Conservation (phyloP, 1,140 invertebrate genomes). For the Drosophila grimshawi region DNA sequence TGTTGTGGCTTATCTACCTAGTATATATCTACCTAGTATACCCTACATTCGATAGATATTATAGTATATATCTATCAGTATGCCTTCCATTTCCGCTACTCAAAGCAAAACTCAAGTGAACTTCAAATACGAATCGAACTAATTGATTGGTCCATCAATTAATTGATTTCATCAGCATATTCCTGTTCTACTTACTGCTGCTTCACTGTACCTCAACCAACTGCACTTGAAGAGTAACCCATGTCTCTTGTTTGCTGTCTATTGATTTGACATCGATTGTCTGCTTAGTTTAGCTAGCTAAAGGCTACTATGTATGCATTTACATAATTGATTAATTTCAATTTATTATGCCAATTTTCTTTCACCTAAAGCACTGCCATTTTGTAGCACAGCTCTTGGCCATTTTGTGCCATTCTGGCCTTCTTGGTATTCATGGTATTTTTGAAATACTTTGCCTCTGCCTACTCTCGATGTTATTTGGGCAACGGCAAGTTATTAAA, state of each 20-base stretch:
- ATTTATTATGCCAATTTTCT: constrained; percentile 4
- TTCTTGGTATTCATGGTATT: neutral
- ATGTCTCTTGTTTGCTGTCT: neutral
- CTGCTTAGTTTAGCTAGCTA: neutral
- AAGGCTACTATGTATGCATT: neutral
- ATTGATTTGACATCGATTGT: constrained; percentile 1
- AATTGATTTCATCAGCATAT: too few relatives aligned
- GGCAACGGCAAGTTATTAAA: constrained; percentile 62
- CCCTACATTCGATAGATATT: too few relatives aligned
- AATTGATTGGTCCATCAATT: too few relatives aligned
- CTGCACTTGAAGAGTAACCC: neutral
- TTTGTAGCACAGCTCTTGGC: neutral
- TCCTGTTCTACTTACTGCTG: too few relatives aligned
- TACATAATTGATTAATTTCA: constrained; percentile 16
- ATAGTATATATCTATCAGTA: too few relatives aligned
- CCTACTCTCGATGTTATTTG: constrained; percentile 11
- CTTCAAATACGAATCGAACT: too few relatives aligned
- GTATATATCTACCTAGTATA: too few relatives aligned
- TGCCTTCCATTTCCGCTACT: too few relatives aligned
- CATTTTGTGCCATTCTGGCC: neutral
- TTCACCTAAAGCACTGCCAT: constrained; percentile 1
- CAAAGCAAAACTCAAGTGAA: too few relatives aligned
- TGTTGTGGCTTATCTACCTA: neutral
- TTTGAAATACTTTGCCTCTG: neutral
- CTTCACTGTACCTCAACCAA: too few relatives aligned